Evolutionary conservation across 2,797 vertebrate genomes (phyloP).

Genomic region (Oryzias sinensis): DNA sequence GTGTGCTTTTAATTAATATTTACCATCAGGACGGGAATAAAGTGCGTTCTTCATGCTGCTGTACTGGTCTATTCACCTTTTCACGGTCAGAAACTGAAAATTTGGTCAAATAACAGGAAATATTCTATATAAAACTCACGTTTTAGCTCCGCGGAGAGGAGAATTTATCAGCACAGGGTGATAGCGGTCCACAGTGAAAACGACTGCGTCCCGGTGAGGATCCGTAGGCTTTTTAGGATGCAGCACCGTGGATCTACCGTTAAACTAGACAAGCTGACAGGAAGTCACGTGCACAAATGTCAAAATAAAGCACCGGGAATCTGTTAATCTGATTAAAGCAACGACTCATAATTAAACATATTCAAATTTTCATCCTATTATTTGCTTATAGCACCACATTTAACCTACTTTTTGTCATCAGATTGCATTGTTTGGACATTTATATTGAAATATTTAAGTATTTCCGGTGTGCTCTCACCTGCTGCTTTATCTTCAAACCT

Average conservation of each 20-base stretch:
- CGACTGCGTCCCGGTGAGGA: constrained; percentile 14
- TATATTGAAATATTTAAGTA: too few species aligned
- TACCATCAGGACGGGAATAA: too few species aligned
- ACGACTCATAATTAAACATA: not conserved
- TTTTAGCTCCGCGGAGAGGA: not conserved
- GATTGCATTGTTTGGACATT: too few species aligned
- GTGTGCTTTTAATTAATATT: too few species aligned
- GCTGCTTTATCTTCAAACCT: too few species aligned
- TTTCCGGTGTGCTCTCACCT: too few species aligned
- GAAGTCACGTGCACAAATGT: accelerated
- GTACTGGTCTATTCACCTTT: not conserved
- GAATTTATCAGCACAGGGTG: not conserved
- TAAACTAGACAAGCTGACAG: not conserved
- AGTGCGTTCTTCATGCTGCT: too few species aligned
- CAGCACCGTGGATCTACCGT: constrained; percentile 1
- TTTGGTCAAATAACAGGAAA: not conserved
- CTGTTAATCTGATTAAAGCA: not conserved
- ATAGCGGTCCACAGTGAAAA: constrained; percentile 12
- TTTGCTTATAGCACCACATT: not conserved
- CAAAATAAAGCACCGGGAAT: constrained; percentile 31
- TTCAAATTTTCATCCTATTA: not conserved
- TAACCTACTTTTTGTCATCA: too few species aligned
- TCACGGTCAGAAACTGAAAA: not conserved
- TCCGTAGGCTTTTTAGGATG: not conserved
- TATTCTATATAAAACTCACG: not conserved